Evolutionary conservation across 37 sponge, comb jelly and placozoan species (phyloP), one percentile per base, ranked within the genome.

Genomic region (Chondrosia reniformis): DNA sequence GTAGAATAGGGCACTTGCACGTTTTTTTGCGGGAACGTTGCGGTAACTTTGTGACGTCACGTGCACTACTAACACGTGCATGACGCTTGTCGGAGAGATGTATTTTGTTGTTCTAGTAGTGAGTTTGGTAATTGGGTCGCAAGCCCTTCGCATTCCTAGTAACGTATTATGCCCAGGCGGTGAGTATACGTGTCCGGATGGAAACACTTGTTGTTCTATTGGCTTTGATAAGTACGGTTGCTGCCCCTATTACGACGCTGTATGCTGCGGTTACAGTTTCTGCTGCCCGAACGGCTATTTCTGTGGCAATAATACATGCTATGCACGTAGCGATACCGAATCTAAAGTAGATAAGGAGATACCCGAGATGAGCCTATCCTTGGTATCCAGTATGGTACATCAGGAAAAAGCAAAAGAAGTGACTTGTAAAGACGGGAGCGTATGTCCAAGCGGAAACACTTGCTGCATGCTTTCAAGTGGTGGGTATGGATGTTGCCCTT

Each of bases 251-350:
- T 78, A 77, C n/a, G 80, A 84, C 17, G 85, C 93, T 52, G 76
- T 63, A 7, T 92, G 93, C 76, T 92, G 93, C 64, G 40, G 49
- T 31, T 31, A 36, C 3, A 7, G 33, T 0, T 86, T 85, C 38
- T 92, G 93, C 80, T 92, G 93, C 81, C 93, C 93, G 19, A 8
- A 56, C 7, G 93, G 93, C 44, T 77, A 46, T 46, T 80, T 64
- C 3, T 87, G 85, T 49, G 74, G 76, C 55, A 44, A 72, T 34
- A 75, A 76, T 6, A 84, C 63, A 0, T 89, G 90, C 77, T 77
- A 55, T 13, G 67, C 62, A 39, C 4, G 4, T 31, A 55, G 17
- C 15, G 25, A 64, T 15, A 62, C 8, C 22, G n/a, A 25, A 6
- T n/a, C n/a, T n/a, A n/a, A n/a, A n/a, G n/a, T n/a, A n/a, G n/a